Evolutionary conservation across 2,888 invertebrate species (phyloP).

Genomic region (Plusia festucae): DNA sequence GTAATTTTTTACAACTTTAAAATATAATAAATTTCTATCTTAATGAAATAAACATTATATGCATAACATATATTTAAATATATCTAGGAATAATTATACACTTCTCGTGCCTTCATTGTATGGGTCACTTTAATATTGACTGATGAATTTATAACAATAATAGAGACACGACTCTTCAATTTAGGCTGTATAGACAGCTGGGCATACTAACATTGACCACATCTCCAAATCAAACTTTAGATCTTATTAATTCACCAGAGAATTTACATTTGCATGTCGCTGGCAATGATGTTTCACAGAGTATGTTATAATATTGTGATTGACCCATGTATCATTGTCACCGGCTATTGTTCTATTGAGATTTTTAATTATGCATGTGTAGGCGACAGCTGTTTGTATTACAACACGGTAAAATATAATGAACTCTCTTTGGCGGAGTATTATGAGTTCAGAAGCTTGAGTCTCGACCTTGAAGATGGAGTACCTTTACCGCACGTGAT

Average conservation of each 20-base stretch:
- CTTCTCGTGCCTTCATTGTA: constrained; percentile 9
- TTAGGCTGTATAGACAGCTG: constrained; percentile 12
- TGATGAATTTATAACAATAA: constrained; percentile 53
- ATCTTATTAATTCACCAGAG: constrained; percentile 15
- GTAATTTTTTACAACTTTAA: too few relatives aligned
- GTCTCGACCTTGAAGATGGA: not conserved
- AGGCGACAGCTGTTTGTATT: constrained; percentile 31
- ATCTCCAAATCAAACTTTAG: constrained; percentile 5
- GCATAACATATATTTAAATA: not conserved
- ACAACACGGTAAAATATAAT: constrained; percentile 16
- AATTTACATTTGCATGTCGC: constrained; percentile 11
- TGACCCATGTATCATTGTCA: constrained; percentile 56
- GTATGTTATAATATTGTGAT: constrained; percentile 35
- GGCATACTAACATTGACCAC: constrained; percentile 2
- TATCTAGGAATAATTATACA: not conserved
- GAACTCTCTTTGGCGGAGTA: not conserved
- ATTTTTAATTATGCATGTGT: constrained; percentile 20
- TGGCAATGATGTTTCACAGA: not conserved
- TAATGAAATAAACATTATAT: not conserved
- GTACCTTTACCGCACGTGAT: constrained; percentile 5
- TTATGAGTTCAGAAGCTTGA: not conserved
- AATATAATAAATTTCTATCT: constrained; percentile 36
- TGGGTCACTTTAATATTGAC: constrained; percentile 25
- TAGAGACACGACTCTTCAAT: constrained; percentile 41
- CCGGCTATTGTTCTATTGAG: constrained; percentile 48